Percentiles rank a stretch among this genome's conserved stretches.
Evolutionary conservation across 1,140 invertebrate species (phyloP).

Genomic region (Leptinotarsa lineolata): DNA sequence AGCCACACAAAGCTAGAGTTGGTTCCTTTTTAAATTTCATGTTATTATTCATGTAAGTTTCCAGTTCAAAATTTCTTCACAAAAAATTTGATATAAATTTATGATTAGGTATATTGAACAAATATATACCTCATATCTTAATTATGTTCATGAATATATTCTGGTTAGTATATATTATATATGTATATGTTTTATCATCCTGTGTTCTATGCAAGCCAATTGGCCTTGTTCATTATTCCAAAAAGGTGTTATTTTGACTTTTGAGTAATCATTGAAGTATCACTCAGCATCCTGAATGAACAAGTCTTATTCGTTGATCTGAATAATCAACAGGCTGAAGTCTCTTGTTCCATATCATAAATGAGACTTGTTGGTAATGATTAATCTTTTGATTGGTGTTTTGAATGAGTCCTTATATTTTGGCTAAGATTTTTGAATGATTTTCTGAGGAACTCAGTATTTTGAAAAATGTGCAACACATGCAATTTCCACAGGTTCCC

Average conservation of each 20-base stretch:
- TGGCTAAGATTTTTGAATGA: background rate
- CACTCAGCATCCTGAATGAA: background rate
- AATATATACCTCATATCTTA: too few species aligned
- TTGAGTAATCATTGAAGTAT: background rate
- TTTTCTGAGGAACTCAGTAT: background rate
- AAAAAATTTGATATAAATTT: too few species aligned
- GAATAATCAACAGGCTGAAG: background rate
- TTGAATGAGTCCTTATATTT: background rate
- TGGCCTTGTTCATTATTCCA: background rate
- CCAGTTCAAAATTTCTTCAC: too few species aligned
- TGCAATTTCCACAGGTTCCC: background rate
- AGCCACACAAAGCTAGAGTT: too few species aligned
- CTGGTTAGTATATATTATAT: slow-evolving; percentile 1
- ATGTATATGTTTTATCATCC: background rate
- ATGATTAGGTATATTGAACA: too few species aligned
- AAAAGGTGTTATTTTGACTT: background rate
- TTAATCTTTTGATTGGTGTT: background rate
- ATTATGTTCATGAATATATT: too few species aligned
- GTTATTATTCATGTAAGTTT: too few species aligned
- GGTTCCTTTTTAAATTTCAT: too few species aligned
- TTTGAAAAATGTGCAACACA: background rate
- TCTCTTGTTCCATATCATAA: background rate
- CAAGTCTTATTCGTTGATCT: background rate
- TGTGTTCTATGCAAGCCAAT: background rate
- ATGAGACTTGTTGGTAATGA: background rate